These are phyloP conservation scores for Zophobas morio DNA, from an alignment of 1,140 invertebrate genomes.

Conservation along the genomic window DNA sequence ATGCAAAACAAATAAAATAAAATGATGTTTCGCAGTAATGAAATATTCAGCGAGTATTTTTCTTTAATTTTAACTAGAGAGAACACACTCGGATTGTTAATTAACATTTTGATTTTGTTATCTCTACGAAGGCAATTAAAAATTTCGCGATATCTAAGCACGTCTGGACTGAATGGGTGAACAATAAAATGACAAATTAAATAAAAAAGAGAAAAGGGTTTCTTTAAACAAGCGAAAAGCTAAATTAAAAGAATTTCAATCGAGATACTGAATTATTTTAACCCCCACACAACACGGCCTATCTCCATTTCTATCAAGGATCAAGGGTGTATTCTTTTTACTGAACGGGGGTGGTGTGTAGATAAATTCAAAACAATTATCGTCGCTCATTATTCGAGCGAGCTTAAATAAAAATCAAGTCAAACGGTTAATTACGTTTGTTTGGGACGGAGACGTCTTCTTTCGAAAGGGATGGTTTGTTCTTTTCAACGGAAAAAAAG, in stretches of 20 bases:
- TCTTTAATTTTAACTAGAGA: constrained; percentile 63
- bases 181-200: constrained; percentile 65
- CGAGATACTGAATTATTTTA: constrained; percentile 26
- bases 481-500: no score
- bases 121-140: constrained; percentile 65
- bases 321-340: constrained; percentile 7
- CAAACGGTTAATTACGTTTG: constrained; percentile 53
- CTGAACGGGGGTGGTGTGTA: constrained; percentile 19
- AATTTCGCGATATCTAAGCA: constrained; percentile 63
- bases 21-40: constrained; percentile 51
- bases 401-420: constrained; percentile 53
- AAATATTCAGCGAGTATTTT: constrained; percentile 63
- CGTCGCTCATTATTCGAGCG: constrained; percentile 46
- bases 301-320: constrained; percentile 29
- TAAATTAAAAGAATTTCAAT: constrained; percentile 55
- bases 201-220: constrained; percentile 61
- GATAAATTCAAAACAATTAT: constrained; percentile 44
- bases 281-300: constrained; percentile 24
- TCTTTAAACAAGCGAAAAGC: constrained; percentile 57
- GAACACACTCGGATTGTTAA: constrained; percentile 65
- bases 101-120: constrained; percentile 67
- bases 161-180: constrained; percentile 58
- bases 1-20: constrained; percentile 46
- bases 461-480: background rate
- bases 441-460: constrained; percentile 45